phyloP scores from a whole-genome alignment of 2,888 invertebrate genomes.

The Aleiodes leptofemur region DNA sequence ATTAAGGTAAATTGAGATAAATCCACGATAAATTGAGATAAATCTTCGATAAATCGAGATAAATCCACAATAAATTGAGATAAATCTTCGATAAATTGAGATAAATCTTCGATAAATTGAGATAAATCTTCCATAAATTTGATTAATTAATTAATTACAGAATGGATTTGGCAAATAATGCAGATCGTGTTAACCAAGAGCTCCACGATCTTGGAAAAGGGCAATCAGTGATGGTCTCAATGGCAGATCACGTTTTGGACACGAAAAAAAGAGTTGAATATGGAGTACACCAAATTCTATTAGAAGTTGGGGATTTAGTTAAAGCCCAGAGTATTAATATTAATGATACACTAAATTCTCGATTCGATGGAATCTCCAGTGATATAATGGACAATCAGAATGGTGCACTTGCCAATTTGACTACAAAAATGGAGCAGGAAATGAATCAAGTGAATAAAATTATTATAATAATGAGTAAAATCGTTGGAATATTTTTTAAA shows the following conservation, averaged over 20 bases:
- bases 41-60: constrained; percentile 72
- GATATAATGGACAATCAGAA: constrained; percentile 85
- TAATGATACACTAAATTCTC: constrained; percentile 81
- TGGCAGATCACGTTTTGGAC: constrained; percentile 89
- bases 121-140: background rate
- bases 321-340: constrained; percentile 81
- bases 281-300: constrained; percentile 87
- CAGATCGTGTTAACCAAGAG: constrained; percentile 66
- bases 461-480: background rate
- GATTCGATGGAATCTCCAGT: constrained; percentile 84
- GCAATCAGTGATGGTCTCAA: constrained; percentile 87
- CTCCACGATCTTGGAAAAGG: constrained; percentile 81
- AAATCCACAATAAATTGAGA: constrained; percentile 65
- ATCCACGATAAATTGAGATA: background rate
- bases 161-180: constrained; percentile 65
- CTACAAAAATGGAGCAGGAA: constrained; percentile 86
- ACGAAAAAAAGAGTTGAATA: constrained; percentile 91
- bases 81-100: background rate
- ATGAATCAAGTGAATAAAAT: constrained; percentile 80
- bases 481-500: background rate
- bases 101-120: too few species aligned
- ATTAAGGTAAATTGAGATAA: constrained; percentile 75
- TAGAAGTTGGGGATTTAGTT: constrained; percentile 84
- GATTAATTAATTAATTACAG: constrained; percentile 52
- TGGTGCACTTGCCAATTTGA: constrained; percentile 84